Conservation (phyloP, 2,888 invertebrate genomes). For the Drosophila tanythrix region DNA sequence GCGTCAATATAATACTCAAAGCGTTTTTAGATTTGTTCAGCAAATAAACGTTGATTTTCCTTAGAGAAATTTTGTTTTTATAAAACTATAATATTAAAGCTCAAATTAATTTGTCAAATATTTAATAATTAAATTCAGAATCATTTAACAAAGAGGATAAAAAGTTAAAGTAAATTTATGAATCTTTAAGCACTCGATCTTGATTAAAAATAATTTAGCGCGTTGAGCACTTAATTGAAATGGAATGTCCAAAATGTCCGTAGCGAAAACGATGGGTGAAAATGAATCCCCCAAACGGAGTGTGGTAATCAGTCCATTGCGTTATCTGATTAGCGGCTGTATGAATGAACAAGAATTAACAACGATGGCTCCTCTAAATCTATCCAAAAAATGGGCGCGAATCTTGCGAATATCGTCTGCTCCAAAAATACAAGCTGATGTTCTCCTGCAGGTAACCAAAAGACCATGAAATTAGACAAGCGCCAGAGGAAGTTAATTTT, state of each 20-base stretch:
- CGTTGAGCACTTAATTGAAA: slow-evolving; percentile 11
- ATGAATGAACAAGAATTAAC: slow-evolving; percentile 76
- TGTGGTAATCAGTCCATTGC: slow-evolving; percentile 74
- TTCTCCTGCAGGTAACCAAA: slow-evolving; percentile 82
- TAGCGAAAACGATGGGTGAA: slow-evolving; percentile 28
- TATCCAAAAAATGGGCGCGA: slow-evolving; percentile 83
- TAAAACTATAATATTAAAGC: neutral
- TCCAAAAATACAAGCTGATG: slow-evolving; percentile 82
- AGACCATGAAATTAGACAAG: slow-evolving; percentile 21
- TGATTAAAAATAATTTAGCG: neutral
- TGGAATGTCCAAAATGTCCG: slow-evolving; percentile 7
- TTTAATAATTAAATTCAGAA: neutral
- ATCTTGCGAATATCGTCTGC: slow-evolving; percentile 82
- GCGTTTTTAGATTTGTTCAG: neutral
- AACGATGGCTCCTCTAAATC: slow-evolving; percentile 79
- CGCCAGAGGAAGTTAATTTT: slow-evolving; percentile 3
- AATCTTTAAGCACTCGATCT: neutral
- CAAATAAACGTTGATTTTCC: neutral
- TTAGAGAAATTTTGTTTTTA: neutral
- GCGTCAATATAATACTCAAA: neutral
- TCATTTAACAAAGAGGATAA: neutral
- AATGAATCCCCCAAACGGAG: slow-evolving; percentile 79
- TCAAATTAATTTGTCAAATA: neutral
- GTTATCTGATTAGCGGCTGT: slow-evolving; percentile 82
- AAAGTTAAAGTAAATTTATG: neutral